These are phyloP conservation scores for Corynorhinus townsendii DNA, from an alignment of 2,113 vertebrate genomes.

Conservation along the genomic window DNA sequence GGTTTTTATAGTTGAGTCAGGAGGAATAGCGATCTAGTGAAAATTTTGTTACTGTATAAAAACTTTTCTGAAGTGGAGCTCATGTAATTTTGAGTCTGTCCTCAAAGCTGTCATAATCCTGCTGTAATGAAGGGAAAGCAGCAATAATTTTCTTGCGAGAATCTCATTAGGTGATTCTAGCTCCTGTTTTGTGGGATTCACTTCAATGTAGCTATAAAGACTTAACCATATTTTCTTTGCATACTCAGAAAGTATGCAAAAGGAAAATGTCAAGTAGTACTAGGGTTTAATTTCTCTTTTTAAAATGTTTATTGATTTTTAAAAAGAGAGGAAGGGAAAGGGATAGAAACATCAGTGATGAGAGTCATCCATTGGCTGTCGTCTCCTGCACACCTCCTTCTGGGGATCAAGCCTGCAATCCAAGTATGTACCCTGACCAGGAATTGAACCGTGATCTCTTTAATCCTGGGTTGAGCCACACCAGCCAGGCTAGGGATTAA, in stretches of 20 bases:
- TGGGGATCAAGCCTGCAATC: too few relatives aligned
- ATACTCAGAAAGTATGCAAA: neutral
- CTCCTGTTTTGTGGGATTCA: neutral
- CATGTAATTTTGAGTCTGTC: slow-evolving; percentile 13
- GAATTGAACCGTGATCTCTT: too few relatives aligned
- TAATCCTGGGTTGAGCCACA: too few relatives aligned
- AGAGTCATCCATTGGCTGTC: too few relatives aligned
- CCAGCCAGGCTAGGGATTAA: neutral
- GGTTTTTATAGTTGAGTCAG: neutral
- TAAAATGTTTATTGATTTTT: too few relatives aligned
- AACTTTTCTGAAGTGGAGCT: neutral
- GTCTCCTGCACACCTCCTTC: too few relatives aligned
- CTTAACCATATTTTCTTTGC: neutral
- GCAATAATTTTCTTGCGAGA: neutral
- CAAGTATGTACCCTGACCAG: too few relatives aligned
- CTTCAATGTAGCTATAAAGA: neutral
- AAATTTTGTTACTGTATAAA: neutral
- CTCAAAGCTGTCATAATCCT: neutral
- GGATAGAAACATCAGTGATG: too few relatives aligned
- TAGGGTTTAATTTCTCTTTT: slow-evolving; percentile 9
- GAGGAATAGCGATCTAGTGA: neutral
- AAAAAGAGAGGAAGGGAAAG: too few relatives aligned
- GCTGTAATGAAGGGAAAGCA: neutral
- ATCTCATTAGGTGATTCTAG: neutral
- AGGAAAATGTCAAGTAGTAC: neutral